A percentile compares a stretch with the other conserved stretches of the same genome.
These are phyloP conservation scores for Strigamia maritima DNA, from an alignment of 2,888 invertebrate species.

Conservation along the genomic window DNA sequence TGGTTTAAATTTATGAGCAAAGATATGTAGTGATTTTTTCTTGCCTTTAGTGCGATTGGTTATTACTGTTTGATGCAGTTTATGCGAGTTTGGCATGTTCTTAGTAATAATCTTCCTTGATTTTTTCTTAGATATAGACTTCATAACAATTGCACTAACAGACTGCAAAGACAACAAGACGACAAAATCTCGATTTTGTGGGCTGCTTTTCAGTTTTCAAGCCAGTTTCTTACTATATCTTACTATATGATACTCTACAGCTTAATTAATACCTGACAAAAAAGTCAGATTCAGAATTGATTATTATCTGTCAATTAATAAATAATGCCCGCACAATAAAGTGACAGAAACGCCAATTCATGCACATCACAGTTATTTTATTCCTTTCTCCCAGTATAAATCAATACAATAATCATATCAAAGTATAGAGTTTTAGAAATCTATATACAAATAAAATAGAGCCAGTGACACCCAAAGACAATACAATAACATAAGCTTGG, in stretches of 20 bases:
- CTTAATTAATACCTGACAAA: neutral
- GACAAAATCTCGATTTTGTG: too few relatives aligned
- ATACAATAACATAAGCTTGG: neutral
- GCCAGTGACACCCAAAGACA: neutral
- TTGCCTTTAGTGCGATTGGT: neutral
- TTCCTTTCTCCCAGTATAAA: constrained; percentile 12
- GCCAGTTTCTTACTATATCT: too few relatives aligned
- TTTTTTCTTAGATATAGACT: neutral
- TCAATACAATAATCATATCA: neutral
- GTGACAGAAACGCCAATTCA: neutral
- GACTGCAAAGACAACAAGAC: too few relatives aligned
- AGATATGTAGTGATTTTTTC: neutral
- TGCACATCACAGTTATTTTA: neutral
- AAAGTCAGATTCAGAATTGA: neutral
- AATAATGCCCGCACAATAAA: neutral
- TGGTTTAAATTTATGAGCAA: neutral
- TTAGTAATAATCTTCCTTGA: neutral
- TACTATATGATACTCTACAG: too few relatives aligned
- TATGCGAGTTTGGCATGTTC: neutral
- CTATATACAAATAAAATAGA: neutral
- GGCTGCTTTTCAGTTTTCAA: too few relatives aligned
- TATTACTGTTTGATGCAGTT: neutral
- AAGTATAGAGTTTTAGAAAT: neutral
- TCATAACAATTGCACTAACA: too few relatives aligned
- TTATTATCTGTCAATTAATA: neutral